Evolutionary conservation across 2,113 vertebrate genomes (phyloP), one percentile per base, ranked within the genome.

Genomic region (Mus pahari): DNA sequence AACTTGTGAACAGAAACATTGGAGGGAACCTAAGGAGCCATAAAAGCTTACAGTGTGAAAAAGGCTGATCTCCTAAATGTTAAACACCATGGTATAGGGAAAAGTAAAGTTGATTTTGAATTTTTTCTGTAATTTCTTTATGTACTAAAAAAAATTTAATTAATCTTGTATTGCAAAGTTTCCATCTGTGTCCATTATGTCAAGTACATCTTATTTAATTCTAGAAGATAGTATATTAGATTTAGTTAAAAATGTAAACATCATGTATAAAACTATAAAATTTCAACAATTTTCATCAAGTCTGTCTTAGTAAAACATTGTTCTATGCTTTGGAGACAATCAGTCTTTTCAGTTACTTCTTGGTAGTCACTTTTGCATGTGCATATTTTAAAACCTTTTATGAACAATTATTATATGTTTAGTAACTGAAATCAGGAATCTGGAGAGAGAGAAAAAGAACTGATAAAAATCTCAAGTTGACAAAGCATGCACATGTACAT

Each of bases 81-180:
- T 89, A 39, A 39, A 42, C 42, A 42, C n/a, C n/a, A 22, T 70
- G 42, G 70, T 28, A 45, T 22, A 39, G 45, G 19, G 9, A 92
- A 86, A n/a, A 14, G 42, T n/a, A 60, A 66, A 71, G 12, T 33
- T 64, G 26, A 81, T 75, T 91, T 60, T 86, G n/a, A 86, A 94
- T 71, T 75, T 90, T 90, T 86, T 64, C 28, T 70, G 14, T 78
- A 74, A 53, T 78, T 88, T 79, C 12, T 89, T 91, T 86, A 64
- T 55, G 58, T 19, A n/a, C 39, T 87, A 22, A 82, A 86, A n/a
- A 89, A 58, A 96, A 94, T 50, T 0, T 39, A 22, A 48, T 73
- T 28, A 60, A 7, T 28, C 16, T 79, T 84, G 0, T 77, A 39
- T 55, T 55, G 36, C 0, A 28, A 77, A 81, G 17, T 62, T 94